These are phyloP conservation scores for Listronotus bonariensis DNA, from an alignment of 1,140 invertebrate genomes.

Conservation along the genomic window DNA sequence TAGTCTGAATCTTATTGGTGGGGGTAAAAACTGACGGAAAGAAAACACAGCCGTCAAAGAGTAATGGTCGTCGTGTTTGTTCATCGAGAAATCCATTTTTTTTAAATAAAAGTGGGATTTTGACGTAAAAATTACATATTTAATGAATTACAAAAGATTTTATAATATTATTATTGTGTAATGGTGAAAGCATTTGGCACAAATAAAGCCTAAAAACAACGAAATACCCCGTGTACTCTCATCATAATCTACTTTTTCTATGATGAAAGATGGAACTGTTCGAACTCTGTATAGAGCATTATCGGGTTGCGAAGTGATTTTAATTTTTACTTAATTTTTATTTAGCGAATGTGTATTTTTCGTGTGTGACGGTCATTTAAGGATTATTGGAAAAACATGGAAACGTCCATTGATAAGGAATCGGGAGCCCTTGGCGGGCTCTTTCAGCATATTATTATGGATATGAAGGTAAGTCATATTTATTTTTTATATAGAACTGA, in stretches of 20 bases:
- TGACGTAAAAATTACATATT: background rate
- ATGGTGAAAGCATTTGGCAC: background rate
- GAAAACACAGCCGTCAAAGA: slow-evolving; percentile 26
- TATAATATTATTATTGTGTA: background rate
- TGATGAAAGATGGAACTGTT: slow-evolving; percentile 22
- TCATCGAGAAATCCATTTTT: slow-evolving; percentile 1
- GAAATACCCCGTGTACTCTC: background rate
- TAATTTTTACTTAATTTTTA: slow-evolving; percentile 8
- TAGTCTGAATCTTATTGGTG: background rate
- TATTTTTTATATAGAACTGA: background rate
- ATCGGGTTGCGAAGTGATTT: background rate
- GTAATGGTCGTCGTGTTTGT: slow-evolving; percentile 21
- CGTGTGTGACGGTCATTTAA: background rate
- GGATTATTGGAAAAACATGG: slow-evolving; percentile 58
- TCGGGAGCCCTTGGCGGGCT: slow-evolving; percentile 79
- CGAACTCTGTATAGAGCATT: background rate
- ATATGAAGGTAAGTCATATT: slow-evolving; percentile 78
- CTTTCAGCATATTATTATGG: slow-evolving; percentile 83
- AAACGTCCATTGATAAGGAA: slow-evolving; percentile 75
- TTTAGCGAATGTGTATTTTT: slow-evolving; percentile 3
- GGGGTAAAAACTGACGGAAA: slow-evolving; percentile 25
- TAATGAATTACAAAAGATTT: slow-evolving; percentile 9
- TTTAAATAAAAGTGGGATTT: background rate
- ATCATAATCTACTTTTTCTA: slow-evolving; percentile 1
- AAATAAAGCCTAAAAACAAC: background rate